phyloP scores from a whole-genome alignment of 2,113 vertebrate species.

The Vimba vimba region DNA sequence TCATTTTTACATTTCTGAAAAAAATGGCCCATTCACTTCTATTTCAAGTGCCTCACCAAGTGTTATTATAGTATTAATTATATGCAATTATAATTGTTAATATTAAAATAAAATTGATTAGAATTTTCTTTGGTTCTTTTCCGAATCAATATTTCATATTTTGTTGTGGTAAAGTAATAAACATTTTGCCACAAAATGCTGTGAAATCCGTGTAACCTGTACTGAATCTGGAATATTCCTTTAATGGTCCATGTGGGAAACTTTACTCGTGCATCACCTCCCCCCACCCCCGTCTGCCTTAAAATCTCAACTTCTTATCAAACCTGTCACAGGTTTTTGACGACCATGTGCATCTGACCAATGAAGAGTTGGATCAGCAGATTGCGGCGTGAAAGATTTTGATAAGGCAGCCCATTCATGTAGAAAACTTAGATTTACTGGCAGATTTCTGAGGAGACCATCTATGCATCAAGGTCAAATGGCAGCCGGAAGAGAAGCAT shows the following conservation, averaged over 20 bases:
- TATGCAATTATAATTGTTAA: background rate
- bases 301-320: background rate
- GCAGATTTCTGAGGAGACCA: constrained; percentile 13
- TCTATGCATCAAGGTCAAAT: constrained; percentile 36
- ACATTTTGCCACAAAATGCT: background rate
- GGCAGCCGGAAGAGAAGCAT: constrained; percentile 1
- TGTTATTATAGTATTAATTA: background rate
- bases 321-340: constrained; percentile 11
- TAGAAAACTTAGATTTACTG: background rate
- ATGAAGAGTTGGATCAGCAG: background rate
- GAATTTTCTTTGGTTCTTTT: too few relatives aligned
- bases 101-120: background rate
- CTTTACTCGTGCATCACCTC: background rate
- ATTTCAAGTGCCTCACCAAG: background rate
- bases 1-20: background rate
- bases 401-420: constrained; percentile 9
- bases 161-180: too few relatives aligned
- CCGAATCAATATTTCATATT: too few relatives aligned
- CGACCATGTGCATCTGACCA: constrained; percentile 17
- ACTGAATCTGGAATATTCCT: background rate
- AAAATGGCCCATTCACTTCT: background rate
- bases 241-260: background rate
- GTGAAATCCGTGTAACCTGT: background rate
- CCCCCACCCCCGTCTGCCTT: background rate
- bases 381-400: background rate